A percentile compares a stretch with the other conserved stretches of the same genome.
Evolutionary conservation across 2,797 vertebrate species (phyloP).

Genomic region (Dicrostonyx torquatus): DNA sequence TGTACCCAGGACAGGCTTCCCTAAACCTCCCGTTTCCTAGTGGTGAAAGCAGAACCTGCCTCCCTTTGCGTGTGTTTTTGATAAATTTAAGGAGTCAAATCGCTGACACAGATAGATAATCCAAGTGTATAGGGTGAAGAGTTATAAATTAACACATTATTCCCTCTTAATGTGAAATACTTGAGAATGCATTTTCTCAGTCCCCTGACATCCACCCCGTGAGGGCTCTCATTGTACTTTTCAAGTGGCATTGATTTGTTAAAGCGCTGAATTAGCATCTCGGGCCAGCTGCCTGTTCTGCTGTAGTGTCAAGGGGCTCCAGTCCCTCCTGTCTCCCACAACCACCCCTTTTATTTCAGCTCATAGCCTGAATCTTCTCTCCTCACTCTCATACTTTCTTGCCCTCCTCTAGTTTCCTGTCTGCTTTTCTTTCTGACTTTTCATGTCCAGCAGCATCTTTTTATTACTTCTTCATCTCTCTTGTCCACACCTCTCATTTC

Average conservation of each 20-base stretch:
- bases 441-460: background rate
- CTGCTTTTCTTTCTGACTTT: background rate
- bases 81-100: conserved; percentile 95
- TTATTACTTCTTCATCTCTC: background rate
- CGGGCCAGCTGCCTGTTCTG: conserved; percentile 92
- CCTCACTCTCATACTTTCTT: background rate
- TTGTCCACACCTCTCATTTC: background rate
- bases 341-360: conserved; percentile 57
- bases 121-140: conserved; percentile 93
- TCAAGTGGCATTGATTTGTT: conserved; percentile 99
- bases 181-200: conserved; percentile 91
- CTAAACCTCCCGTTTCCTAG: conserved; percentile 80
- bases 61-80: conserved; percentile 90
- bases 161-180: conserved; percentile 96
- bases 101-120: conserved; percentile 98
- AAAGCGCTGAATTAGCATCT: conserved; percentile 99
- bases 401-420: background rate
- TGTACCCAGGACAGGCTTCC: conserved; percentile 71
- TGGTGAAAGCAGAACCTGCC: conserved; percentile 83
- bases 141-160: conserved; percentile 99
- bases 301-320: conserved; percentile 87
- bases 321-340: conserved; percentile 80
- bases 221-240: conserved; percentile 95
- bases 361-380: background rate
- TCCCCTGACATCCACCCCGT: conserved; percentile 94